phyloP scores from a whole-genome alignment of 2,888 invertebrate species.

The Drosophila subsilvestris region DNA sequence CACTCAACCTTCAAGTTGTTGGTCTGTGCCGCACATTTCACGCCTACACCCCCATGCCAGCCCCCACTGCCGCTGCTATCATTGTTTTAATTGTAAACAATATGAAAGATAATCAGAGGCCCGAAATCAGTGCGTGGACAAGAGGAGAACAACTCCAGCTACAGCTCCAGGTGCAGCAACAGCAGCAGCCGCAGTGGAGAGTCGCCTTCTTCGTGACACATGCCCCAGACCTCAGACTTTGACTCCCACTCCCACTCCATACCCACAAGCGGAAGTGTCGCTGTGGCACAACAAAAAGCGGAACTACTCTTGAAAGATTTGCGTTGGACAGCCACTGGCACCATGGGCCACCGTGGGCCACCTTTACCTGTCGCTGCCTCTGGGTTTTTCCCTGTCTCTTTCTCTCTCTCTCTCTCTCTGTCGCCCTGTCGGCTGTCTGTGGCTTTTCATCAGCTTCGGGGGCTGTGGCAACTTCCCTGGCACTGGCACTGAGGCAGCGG shows the following conservation, averaged over 20 bases:
- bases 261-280: constrained; percentile 43
- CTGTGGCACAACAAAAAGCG: constrained; percentile 79
- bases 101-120: constrained; percentile 50
- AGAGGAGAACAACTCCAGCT: constrained; percentile 23
- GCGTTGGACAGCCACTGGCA: constrained; percentile 51
- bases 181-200: constrained; percentile 33
- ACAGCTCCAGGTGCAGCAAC: constrained; percentile 30
- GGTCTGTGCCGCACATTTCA: constrained; percentile 64
- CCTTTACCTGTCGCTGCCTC: constrained; percentile 54
- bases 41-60: constrained; percentile 27
- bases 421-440: constrained; percentile 34
- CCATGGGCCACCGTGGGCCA: constrained; percentile 23
- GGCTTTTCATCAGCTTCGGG: constrained; percentile 62
- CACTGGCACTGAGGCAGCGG: constrained; percentile 11
- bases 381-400: constrained; percentile 15
- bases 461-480: constrained; percentile 28
- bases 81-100: constrained; percentile 56
- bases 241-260: constrained; percentile 1
- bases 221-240: constrained; percentile 10
- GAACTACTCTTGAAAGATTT: constrained; percentile 84
- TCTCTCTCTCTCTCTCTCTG: background rate
- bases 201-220: constrained; percentile 55
- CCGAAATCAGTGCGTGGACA: constrained; percentile 36
- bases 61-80: constrained; percentile 25
- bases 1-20: constrained; percentile 28